Base-by-base conservation (phyloP, 1,140 invertebrate genomes). In the Linepithema humile region DNA sequence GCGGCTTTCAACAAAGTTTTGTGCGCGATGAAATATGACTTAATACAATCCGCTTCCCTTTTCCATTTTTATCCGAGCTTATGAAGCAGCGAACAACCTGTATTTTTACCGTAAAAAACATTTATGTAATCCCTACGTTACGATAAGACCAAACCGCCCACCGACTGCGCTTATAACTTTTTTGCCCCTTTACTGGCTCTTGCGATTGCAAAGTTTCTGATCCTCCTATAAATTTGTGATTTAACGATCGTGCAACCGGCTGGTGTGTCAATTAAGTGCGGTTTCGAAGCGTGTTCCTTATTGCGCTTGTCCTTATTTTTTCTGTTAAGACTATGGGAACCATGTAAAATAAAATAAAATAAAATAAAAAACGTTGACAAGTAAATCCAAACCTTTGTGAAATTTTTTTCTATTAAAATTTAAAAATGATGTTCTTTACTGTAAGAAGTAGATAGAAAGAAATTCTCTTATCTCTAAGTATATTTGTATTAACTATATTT, bases 151-250 rank as follows among this genome's bases (percentile, higher is more conserved):
- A 50, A 62, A 5, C 4, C 20, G 57, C n/a, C 29, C 12, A 17
- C 2, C 6, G 57, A 17, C 29, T 17, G 3, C 40, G 26, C 38
- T 43, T 17, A n/a, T 35, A 77, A 64, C 4, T 50, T 77, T 64
- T 43, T 48, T 35, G 6, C 12, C 6, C 17, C 45, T 60, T 60
- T 74, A 67, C 29, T 9, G 17, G 10, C 40, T 45, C 5, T 23
- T 5, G 35, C 75, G 9, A 0, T 50, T 43, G 10, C 12, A 2
- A n/a, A 55, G 26, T 15, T 43, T 48, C 32, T 29, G 64, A 40
- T 29, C 26, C 23, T 2, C 35, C 64, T 10, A 80, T 80, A 80
- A 80, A 80, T 57, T 80, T 40, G 26, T 29, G 35, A 69, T 43
- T 69, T 40, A 69, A 69, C 35, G 75, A 20, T 10, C 10, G 2